These are phyloP conservation scores for Ameiurus melas DNA, from an alignment of 2,113 vertebrate genomes.

Conservation along the genomic window DNA sequence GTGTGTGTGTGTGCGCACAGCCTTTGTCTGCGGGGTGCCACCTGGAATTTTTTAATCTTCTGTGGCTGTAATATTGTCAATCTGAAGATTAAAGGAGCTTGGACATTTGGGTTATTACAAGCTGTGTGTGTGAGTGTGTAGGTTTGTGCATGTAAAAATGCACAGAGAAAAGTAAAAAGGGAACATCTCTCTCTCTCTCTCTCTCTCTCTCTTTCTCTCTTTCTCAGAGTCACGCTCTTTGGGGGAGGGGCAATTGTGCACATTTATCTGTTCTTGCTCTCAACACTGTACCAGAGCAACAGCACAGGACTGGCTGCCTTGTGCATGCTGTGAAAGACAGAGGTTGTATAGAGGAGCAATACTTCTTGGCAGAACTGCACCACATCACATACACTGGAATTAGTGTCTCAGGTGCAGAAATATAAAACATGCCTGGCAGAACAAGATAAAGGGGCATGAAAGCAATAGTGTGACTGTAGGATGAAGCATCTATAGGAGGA, in stretches of 20 bases:
- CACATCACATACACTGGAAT: conserved; percentile 13
- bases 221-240: conserved; percentile 9
- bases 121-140: conserved; percentile 28
- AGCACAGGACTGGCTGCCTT: not conserved
- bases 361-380: not conserved
- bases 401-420: conserved; percentile 18
- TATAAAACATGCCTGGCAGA: conserved; percentile 4
- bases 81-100: conserved; percentile 51
- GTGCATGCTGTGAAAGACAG: conserved; percentile 16
- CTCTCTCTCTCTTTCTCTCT: not conserved
- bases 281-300: conserved; percentile 43
- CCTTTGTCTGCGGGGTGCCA: conserved; percentile 20
- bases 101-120: conserved; percentile 14
- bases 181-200: conserved; percentile 6
- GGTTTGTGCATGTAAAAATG: conserved; percentile 16
- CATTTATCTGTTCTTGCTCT: conserved; percentile 51
- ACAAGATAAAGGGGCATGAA: not conserved
- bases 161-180: conserved; percentile 24
- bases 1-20: not conserved
- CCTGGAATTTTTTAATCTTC: conserved; percentile 53
- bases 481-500: conserved; percentile 12
- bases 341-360: not conserved
- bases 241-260: conserved; percentile 51
- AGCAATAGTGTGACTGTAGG: conserved; percentile 6
- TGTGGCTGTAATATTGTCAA: conserved; percentile 46